A percentile compares a stretch with the other conserved stretches of the same genome.
These are phyloP conservation scores for Calameuta filiformis DNA, from an alignment of 2,888 invertebrate species.

Conservation along the genomic window DNA sequence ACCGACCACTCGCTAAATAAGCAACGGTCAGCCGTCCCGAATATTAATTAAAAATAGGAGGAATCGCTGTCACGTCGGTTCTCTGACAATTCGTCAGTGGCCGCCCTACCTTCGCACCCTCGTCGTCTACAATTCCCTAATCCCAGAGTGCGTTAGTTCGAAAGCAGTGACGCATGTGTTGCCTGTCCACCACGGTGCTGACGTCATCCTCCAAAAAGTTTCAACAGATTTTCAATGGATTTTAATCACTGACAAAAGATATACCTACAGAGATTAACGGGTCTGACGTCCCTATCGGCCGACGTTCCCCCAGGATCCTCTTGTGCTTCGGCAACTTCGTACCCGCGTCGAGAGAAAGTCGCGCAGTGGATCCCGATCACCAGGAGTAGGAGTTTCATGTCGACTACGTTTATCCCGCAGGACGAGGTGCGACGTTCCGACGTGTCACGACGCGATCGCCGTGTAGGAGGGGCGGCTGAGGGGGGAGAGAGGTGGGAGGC, in stretches of 20 bases:
- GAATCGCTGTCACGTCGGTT: background rate
- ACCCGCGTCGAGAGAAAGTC: background rate
- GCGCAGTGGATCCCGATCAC: background rate
- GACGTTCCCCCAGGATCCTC: conserved; percentile 3
- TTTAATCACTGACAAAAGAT: background rate
- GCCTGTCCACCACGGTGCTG: background rate
- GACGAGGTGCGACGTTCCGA: background rate
- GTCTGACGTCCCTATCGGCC: conserved; percentile 19
- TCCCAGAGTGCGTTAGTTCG: background rate
- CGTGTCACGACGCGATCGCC: background rate
- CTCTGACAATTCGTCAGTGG: background rate
- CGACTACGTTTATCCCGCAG: background rate
- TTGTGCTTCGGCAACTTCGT: background rate
- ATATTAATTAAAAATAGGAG: background rate
- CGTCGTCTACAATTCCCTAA: background rate
- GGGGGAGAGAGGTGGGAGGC: background rate
- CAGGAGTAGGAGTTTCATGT: background rate
- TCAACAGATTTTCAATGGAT: background rate
- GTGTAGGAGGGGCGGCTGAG: background rate
- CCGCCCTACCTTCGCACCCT: background rate
- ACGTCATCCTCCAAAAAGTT: background rate
- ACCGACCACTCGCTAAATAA: background rate
- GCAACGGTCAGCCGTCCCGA: background rate
- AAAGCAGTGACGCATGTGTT: background rate
- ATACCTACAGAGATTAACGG: conserved; percentile 48